Evolutionary conservation across 2,113 vertebrate genomes (phyloP), one percentile per base, ranked within the genome.

Genomic region (Egretta garzetta): DNA sequence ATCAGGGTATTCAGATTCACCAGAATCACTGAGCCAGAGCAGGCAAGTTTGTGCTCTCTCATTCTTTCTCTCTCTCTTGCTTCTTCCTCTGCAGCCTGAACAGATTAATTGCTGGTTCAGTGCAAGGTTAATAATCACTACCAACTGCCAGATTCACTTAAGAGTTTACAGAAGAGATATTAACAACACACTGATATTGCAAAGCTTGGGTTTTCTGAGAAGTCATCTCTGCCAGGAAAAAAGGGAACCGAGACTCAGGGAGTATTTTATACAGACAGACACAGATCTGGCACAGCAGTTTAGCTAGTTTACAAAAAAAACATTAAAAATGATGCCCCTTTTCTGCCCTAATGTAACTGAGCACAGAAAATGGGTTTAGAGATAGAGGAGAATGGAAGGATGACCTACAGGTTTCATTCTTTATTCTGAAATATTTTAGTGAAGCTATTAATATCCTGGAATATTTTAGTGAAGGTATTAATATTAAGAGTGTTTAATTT

Each of bases 61-160:
- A 10, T 79, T 93, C 83, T 86, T 90, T 88, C 58, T 95, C 81
- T 96, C 89, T 88, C 80, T 70, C 75, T 91, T 94, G 91, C 75
- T 88, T 72, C 68, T 91, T 91, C 68, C 35, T 97, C 80, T 97
- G 75, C 91, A 96, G 91, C 96, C 88, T 92, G 95, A 97, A 97
- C 90, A 97, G 97, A 98, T 98, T 98, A 98, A 98, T 98, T 98
- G 97, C 96, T 94, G 93, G 98, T 98, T 98, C 97, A 97, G 95
- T 92, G 93, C 84, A 96, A 98, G 98, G 97, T 98, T 98, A 98
- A 98, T 98, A 98, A 98, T 98, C 97, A 97, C 96, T 97, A 98
- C 95, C 96, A 98, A 97, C 96, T 97, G 97, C 97, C 98, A 98
- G 96, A 97, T 97, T 97, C 93, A 90, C 90, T 97, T 98, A 97